These are phyloP conservation scores for Prosopocoilus inquinatus DNA, from an alignment of 2,888 invertebrate species.

Conservation along the genomic window DNA sequence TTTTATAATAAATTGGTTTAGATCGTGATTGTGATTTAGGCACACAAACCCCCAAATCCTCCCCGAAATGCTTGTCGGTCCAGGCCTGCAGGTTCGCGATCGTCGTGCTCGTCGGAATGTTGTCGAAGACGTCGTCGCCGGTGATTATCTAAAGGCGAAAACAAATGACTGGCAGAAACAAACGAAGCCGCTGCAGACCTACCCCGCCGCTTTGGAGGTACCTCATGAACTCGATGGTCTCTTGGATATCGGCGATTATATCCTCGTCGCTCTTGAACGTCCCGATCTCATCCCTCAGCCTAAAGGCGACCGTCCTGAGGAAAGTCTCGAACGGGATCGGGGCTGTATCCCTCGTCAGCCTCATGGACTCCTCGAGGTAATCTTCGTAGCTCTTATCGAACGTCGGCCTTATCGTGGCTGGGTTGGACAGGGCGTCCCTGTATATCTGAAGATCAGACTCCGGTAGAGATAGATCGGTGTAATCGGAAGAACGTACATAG, in stretches of 20 bases:
- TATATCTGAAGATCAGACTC: constrained; percentile 25
- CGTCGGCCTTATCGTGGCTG: constrained; percentile 27
- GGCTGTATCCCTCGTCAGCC: background rate
- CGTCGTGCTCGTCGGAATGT: constrained; percentile 12
- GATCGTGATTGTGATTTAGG: background rate
- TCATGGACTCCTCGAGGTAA: constrained; percentile 5
- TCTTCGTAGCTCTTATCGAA: constrained; percentile 33
- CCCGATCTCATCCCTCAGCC: constrained; percentile 18
- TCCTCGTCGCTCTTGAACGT: constrained; percentile 15
- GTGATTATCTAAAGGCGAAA: background rate
- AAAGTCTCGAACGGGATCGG: constrained; percentile 25
- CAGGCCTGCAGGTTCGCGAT: constrained; percentile 32
- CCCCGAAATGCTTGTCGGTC: constrained; percentile 30
- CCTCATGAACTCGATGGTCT: constrained; percentile 33
- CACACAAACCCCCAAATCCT: constrained; percentile 21
- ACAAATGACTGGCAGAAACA: background rate
- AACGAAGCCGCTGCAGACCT: constrained; percentile 15
- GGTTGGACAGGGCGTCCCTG: constrained; percentile 28
- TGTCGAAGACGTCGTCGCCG: background rate
- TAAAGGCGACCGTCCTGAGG: constrained; percentile 22
- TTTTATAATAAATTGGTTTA: too few species aligned
- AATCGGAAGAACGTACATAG: constrained; percentile 35
- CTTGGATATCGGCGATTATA: constrained; percentile 20
- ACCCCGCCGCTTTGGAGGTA: constrained; percentile 36
- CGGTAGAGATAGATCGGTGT: too few species aligned